Percentiles rank a stretch among this genome's conserved stretches.
Conservation (phyloP, 1,140 invertebrate genomes). For the Cephus cinctus region DNA sequence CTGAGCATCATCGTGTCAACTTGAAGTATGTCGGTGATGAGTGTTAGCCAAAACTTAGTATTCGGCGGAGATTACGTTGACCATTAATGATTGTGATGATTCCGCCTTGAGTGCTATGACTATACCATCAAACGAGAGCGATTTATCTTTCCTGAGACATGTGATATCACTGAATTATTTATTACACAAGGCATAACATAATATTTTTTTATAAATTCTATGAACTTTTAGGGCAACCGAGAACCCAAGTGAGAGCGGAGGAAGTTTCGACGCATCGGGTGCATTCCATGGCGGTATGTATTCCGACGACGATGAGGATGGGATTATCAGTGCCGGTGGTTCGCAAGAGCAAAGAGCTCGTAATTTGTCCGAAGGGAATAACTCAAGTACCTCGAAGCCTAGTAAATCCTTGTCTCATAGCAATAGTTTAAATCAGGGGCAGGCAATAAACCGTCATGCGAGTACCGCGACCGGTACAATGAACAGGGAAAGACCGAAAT, state of each 20-base stretch:
- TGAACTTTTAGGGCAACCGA: constrained; percentile 63
- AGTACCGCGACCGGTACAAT: constrained; percentile 17
- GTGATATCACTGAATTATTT: constrained; percentile 9
- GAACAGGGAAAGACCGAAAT: constrained; percentile 34
- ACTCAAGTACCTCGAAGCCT: constrained; percentile 7
- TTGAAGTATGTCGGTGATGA: constrained; percentile 17
- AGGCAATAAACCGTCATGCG: constrained; percentile 26
- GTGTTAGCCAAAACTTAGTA: constrained; percentile 24
- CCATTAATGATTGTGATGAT: not conserved
- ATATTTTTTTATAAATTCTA: constrained; percentile 12
- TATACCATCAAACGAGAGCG: constrained; percentile 19
- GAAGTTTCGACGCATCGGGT: constrained; percentile 83
- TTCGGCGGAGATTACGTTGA: constrained; percentile 15
- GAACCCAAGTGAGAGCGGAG: constrained; percentile 73
- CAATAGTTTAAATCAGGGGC: constrained; percentile 18
- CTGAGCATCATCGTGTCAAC: too few species aligned
- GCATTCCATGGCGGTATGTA: constrained; percentile 71
- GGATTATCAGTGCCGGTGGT: constrained; percentile 20
- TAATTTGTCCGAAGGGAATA: constrained; percentile 45
- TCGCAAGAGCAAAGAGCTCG: constrained; percentile 34
- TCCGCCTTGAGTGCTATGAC: constrained; percentile 24
- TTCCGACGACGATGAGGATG: constrained; percentile 62
- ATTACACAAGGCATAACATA: not conserved
- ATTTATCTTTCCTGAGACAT: constrained; percentile 8
- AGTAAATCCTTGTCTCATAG: constrained; percentile 22